Evolutionary conservation across 2,888 invertebrate genomes (phyloP).

Genomic region (Cenopis cana): DNA sequence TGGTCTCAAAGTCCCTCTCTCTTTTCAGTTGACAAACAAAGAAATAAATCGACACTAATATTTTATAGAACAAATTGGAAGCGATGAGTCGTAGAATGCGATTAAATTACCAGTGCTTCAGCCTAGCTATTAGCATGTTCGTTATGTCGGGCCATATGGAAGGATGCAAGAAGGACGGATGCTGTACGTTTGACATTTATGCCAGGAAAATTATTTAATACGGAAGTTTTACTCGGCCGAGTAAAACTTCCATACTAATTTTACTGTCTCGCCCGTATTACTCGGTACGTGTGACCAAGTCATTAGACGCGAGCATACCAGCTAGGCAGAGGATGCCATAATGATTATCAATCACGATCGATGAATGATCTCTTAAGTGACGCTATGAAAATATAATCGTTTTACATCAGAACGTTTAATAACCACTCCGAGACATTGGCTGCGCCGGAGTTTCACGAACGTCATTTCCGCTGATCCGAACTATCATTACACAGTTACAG

Average conservation of each 20-base stretch:
- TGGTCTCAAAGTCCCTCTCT: not conserved
- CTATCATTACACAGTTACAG: slow-evolving; percentile 29
- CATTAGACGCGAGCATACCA: too few relatives aligned
- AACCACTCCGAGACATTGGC: not conserved
- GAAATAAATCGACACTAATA: not conserved
- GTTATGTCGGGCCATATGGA: too few relatives aligned
- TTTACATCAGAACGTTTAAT: not conserved
- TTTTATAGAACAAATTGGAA: not conserved
- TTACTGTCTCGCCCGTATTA: too few relatives aligned
- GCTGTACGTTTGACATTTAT: too few relatives aligned
- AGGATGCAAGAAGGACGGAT: too few relatives aligned
- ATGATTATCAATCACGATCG: not conserved
- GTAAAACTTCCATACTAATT: too few relatives aligned
- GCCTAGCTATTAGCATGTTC: too few relatives aligned
- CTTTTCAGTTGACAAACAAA: not conserved
- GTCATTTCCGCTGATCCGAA: slow-evolving; percentile 35
- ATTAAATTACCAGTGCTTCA: not conserved
- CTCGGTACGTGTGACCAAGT: too few relatives aligned
- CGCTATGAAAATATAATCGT: not conserved
- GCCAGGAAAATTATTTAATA: too few relatives aligned
- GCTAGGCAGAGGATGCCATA: not conserved
- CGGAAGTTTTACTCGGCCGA: too few relatives aligned
- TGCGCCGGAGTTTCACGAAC: slow-evolving; percentile 12
- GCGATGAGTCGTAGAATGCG: not conserved
- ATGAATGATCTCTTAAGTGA: too few relatives aligned